Conservation (phyloP, 2,797 vertebrate species). For the Myiothlypis chrysogaster region DNA sequence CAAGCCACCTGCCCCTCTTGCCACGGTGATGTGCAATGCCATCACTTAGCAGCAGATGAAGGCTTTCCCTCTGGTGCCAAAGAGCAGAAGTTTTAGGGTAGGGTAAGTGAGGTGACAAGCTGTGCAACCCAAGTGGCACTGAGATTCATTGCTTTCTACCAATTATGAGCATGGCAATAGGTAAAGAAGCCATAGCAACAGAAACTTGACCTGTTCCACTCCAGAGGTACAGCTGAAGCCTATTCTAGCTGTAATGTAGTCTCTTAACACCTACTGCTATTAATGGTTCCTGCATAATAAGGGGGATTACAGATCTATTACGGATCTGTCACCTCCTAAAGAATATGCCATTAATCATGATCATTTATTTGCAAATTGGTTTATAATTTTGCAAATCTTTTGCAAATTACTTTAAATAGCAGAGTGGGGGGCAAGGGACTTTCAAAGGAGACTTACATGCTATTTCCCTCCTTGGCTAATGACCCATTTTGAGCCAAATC, state of each 20-base stretch:
- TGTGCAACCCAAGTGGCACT: not conserved
- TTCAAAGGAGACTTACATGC: not conserved
- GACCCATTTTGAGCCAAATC: constrained; percentile 13
- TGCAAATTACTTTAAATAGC: constrained; percentile 47
- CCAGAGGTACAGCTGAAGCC: not conserved
- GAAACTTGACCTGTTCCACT: constrained; percentile 22
- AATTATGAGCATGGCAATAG: not conserved
- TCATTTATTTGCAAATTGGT: constrained; percentile 61
- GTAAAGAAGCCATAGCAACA: constrained; percentile 45
- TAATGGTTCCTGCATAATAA: constrained; percentile 35
- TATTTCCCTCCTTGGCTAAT: not conserved
- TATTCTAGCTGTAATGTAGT: constrained; percentile 24
- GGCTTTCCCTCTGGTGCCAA: not conserved
- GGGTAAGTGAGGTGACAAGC: not conserved
- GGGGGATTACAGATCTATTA: constrained; percentile 43
- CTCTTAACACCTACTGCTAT: constrained; percentile 24
- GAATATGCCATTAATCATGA: constrained; percentile 50
- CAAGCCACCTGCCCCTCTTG: rapidly evolving
- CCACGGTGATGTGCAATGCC: rapidly evolving
- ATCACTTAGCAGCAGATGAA: not conserved
- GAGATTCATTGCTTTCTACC: not conserved
- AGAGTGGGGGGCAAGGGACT: not conserved
- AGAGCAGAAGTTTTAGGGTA: not conserved
- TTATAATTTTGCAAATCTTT: constrained; percentile 62
- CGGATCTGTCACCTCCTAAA: constrained; percentile 30